Evolutionary conservation across 2,797 vertebrate genomes (phyloP), one percentile per base, ranked within the genome.

Genomic region (Gymnodraco acuticeps): DNA sequence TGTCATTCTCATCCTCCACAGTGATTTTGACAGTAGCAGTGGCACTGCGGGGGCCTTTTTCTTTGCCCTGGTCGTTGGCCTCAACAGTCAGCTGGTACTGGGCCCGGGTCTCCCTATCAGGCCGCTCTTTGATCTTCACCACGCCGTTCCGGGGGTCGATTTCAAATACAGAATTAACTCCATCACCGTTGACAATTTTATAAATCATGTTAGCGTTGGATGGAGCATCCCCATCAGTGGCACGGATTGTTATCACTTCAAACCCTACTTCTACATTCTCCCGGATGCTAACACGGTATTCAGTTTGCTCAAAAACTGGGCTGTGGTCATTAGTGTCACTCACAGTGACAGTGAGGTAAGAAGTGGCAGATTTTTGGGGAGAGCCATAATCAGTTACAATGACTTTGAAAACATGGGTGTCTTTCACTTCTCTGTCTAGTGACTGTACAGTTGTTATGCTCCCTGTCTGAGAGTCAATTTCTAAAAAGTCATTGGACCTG

Each of bases 121-220:
- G 96, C 0, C 82, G 90, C 4, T 97, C 96, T 8, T 94, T 88
- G 9, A 98, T 97, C 86, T 95, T 95, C 73, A 99, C 97, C 17
- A 99, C 94, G 0, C 98, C 98, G 0, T 97, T 97, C 6, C 96
- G 94, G 0, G 96, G 84, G 42, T 99, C 98, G 0, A 99, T 99
- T 86, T 99, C 97, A 64, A 99, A 99, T 20, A 89, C 89, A 3
- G 93, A 81, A 74, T 96, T 95, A 0, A 94, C 90, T 0, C 94
- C 96, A 0, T 96, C 94, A 0, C 89, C 93, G 51, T 96, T 95
- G 55, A 98, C 94, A 33, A 99, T 95, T 71, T 95, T 97, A 82
- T 99, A 99, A 14, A 99, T 95, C 97, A 99, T 96, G 76, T 99
- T 96, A 76, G 98, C 98, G 0, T 99, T 99, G 80, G 96, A 96